A percentile compares a stretch with the other conserved stretches of the same genome.
Evolutionary conservation across 2,797 vertebrate genomes (phyloP).

Genomic region (Allobates femoralis): DNA sequence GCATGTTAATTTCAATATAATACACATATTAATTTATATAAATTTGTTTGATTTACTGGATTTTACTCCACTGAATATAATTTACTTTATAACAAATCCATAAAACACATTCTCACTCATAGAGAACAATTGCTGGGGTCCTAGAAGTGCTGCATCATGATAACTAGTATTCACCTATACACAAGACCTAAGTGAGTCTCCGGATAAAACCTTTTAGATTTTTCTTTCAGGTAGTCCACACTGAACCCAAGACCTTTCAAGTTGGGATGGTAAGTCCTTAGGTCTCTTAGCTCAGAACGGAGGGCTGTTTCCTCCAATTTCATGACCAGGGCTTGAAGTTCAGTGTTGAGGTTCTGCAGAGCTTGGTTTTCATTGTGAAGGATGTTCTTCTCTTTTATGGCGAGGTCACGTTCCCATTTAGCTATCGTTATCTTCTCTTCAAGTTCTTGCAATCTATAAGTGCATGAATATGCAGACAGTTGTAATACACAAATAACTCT

Average conservation of each 20-base stretch:
- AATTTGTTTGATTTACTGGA: neutral
- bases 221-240: slow-evolving; percentile 15
- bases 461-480: neutral
- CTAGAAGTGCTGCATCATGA: neutral
- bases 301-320: slow-evolving; percentile 35
- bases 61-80: neutral
- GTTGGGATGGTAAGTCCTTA: neutral
- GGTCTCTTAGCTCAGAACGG: neutral
- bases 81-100: neutral
- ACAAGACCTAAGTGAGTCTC: slow-evolving; percentile 36
- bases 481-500: neutral
- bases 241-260: slow-evolving; percentile 18
- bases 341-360: slow-evolving; percentile 63
- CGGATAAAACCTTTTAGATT: slow-evolving; percentile 25
- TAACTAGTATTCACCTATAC: slow-evolving; percentile 37
- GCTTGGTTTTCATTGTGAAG: slow-evolving; percentile 57
- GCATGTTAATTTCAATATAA: neutral
- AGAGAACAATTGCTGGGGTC: neutral
- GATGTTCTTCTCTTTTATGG: slow-evolving; percentile 54
- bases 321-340: slow-evolving; percentile 51
- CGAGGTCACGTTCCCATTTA: slow-evolving; percentile 52
- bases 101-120: neutral
- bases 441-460: slow-evolving; percentile 57
- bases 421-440: slow-evolving; percentile 61
- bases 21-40: neutral